Percentiles rank a stretch among this genome's conserved stretches.
Conservation (phyloP, 2,888 invertebrate genomes). For the Lepidonotus clava region DNA sequence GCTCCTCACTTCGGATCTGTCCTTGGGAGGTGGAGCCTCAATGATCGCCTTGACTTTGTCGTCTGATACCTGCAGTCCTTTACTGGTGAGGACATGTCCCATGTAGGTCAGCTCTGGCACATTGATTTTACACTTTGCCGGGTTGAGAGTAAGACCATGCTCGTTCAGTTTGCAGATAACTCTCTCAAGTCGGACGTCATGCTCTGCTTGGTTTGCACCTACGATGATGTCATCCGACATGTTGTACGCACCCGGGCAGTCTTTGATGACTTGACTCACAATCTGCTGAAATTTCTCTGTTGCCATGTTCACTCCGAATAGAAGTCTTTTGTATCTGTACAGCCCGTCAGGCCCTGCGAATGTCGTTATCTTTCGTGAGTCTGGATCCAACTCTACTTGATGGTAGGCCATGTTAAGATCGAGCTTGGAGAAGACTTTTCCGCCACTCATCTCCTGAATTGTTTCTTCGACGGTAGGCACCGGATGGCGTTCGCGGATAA, state of each 20-base stretch:
- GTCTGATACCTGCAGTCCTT: conserved; percentile 15
- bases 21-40: conserved; percentile 66
- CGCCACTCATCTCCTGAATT: conserved; percentile 36
- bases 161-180: conserved; percentile 57
- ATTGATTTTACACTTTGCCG: not conserved
- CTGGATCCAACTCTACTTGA: conserved; percentile 55
- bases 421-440: conserved; percentile 42
- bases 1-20: conserved; percentile 64
- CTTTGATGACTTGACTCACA: conserved; percentile 46
- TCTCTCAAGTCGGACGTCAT: conserved; percentile 33
- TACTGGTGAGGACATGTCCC: conserved; percentile 55
- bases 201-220: not conserved
- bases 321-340: conserved; percentile 53
- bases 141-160: conserved; percentile 34
- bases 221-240: conserved; percentile 50
- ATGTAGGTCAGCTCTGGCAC: conserved; percentile 19
- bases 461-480: conserved; percentile 60
- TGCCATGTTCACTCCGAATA: conserved; percentile 55
- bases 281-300: conserved; percentile 58
- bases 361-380: conserved; percentile 56
- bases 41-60: conserved; percentile 52
- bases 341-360: conserved; percentile 51
- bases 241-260: conserved; percentile 43
- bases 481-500: conserved; percentile 59
- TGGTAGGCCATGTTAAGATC: conserved; percentile 57